Evolutionary conservation across 2,113 vertebrate species (phyloP).

Genomic region (Isurus oxyrinchus): DNA sequence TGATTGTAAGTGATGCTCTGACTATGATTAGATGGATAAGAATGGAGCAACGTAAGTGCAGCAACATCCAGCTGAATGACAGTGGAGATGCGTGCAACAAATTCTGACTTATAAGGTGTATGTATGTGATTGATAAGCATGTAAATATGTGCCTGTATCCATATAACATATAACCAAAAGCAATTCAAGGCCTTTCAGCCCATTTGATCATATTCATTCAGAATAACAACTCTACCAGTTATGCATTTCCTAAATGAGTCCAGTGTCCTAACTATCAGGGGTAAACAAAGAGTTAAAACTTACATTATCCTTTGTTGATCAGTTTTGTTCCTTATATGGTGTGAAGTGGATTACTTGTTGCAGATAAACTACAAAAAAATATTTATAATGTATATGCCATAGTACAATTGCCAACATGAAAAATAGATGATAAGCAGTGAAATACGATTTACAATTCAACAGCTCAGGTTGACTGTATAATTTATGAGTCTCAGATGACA

Average conservation of each 20-base stretch:
- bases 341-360: background rate
- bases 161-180: background rate
- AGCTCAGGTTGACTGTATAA: background rate
- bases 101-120: background rate
- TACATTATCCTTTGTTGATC: background rate
- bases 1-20: too few species aligned
- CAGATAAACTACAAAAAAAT: background rate
- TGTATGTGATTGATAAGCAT: background rate
- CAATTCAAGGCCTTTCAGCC: background rate
- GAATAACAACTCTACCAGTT: background rate
- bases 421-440: background rate
- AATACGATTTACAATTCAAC: background rate
- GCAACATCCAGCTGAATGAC: too few species aligned
- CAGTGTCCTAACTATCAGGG: background rate
- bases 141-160: background rate
- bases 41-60: too few species aligned
- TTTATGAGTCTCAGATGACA: background rate
- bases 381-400: background rate
- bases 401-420: background rate
- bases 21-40: too few species aligned
- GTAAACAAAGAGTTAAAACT: background rate
- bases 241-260: background rate
- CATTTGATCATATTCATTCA: background rate
- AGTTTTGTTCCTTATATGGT: background rate
- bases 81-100: background rate